Percentiles rank a stretch among this genome's conserved stretches.
Conservation (phyloP, 2,797 vertebrate species). For the Muscicapa comitata region DNA sequence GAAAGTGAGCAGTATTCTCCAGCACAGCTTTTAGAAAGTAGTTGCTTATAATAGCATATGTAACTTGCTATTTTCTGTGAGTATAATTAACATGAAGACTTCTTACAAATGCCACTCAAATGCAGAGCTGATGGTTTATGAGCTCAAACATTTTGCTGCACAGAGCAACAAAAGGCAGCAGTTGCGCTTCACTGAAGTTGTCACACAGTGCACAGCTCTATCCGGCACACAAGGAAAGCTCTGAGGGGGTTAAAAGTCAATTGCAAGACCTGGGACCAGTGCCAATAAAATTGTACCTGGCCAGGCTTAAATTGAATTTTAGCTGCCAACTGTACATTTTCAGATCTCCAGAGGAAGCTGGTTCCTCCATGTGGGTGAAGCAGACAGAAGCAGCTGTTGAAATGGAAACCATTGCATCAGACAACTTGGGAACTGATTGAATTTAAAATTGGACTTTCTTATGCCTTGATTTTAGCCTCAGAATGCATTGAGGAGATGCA, state of each 20-base stretch:
- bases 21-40: background rate
- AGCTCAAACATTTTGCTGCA: slow-evolving; percentile 26
- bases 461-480: slow-evolving; percentile 65
- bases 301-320: slow-evolving; percentile 70
- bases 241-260: slow-evolving; percentile 63
- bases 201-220: slow-evolving; percentile 18
- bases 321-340: slow-evolving; percentile 60
- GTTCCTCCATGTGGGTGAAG: slow-evolving; percentile 4
- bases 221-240: background rate
- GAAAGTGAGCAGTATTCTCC: background rate
- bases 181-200: slow-evolving; percentile 16
- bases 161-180: background rate
- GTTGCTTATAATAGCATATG: background rate
- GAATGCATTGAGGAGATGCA: slow-evolving; percentile 55
- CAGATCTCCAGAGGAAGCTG: slow-evolving; percentile 48
- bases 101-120: background rate
- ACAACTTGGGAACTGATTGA: slow-evolving; percentile 66
- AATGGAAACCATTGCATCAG: slow-evolving; percentile 69
- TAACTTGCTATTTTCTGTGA: background rate
- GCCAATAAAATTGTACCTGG: slow-evolving; percentile 60
- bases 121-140: background rate
- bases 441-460: slow-evolving; percentile 75
- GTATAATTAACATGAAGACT: background rate
- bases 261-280: background rate
- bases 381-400: slow-evolving; percentile 60